phyloP scores from a whole-genome alignment of 2,113 vertebrate species.

The Actinemys pallida region DNA sequence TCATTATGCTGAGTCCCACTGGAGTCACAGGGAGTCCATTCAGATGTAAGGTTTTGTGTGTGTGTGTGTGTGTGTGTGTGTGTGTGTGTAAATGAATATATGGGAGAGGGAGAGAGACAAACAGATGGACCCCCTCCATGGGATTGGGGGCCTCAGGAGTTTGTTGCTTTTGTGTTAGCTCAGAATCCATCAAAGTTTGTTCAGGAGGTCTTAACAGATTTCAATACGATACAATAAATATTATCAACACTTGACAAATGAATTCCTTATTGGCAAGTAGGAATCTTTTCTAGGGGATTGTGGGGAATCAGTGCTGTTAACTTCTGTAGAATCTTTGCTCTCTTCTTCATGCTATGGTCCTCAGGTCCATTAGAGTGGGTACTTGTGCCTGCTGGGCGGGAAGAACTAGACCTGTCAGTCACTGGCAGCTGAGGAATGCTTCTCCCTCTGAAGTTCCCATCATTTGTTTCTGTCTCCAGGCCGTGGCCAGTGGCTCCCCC shows the following conservation, averaged over 20 bases:
- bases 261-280: too few species aligned
- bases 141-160: too few species aligned
- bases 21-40: neutral
- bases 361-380: rapidly evolving
- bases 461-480: neutral
- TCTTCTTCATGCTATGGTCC: neutral
- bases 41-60: neutral
- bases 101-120: too few species aligned
- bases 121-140: too few species aligned
- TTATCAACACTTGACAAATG: too few species aligned
- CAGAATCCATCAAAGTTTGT: neutral
- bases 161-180: neutral
- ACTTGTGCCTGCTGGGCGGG: neutral
- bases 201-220: rapidly evolving
- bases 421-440: rapidly evolving
- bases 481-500: neutral
- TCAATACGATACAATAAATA: too few species aligned
- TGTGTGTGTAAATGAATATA: too few species aligned
- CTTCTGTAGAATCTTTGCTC: neutral
- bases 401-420: neutral
- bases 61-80: too few species aligned
- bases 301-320: neutral
- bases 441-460: neutral
- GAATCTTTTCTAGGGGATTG: too few species aligned
- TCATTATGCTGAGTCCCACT: neutral